phyloP scores from a whole-genome alignment of 2,113 vertebrate species.

The Talpa occidentalis region DNA sequence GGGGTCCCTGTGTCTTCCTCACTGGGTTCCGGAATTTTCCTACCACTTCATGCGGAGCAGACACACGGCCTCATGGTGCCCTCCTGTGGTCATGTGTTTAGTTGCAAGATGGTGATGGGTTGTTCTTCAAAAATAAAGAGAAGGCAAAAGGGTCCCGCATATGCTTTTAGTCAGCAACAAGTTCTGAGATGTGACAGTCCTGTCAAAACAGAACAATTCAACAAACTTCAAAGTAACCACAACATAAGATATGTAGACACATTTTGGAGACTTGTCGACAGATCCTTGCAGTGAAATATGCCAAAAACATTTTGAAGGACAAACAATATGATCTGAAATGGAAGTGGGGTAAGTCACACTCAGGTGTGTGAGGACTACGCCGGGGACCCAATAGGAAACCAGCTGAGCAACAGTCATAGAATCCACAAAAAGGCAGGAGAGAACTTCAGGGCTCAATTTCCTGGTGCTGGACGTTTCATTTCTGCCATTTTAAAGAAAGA shows the following conservation, averaged over 20 bases:
- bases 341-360: neutral
- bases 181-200: conserved; percentile 75
- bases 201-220: conserved; percentile 77
- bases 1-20: fast-evolving
- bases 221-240: conserved; percentile 72
- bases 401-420: neutral
- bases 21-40: neutral
- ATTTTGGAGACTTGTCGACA: neutral
- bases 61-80: conserved; percentile 45
- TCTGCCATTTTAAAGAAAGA: neutral
- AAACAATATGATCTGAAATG: neutral
- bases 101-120: neutral
- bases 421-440: neutral
- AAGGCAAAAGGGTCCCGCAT: neutral
- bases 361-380: neutral
- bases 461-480: neutral
- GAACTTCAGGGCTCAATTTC: neutral
- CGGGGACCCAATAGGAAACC: neutral
- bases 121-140: neutral
- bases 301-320: conserved; percentile 43
- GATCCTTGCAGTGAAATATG: neutral
- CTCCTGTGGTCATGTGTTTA: conserved; percentile 31
- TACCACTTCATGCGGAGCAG: fast-evolving
- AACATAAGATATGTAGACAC: conserved; percentile 56
- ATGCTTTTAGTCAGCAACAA: conserved; percentile 71